Evolutionary conservation across 2,113 vertebrate genomes (phyloP).

Genomic region (Embiotoca jacksoni): DNA sequence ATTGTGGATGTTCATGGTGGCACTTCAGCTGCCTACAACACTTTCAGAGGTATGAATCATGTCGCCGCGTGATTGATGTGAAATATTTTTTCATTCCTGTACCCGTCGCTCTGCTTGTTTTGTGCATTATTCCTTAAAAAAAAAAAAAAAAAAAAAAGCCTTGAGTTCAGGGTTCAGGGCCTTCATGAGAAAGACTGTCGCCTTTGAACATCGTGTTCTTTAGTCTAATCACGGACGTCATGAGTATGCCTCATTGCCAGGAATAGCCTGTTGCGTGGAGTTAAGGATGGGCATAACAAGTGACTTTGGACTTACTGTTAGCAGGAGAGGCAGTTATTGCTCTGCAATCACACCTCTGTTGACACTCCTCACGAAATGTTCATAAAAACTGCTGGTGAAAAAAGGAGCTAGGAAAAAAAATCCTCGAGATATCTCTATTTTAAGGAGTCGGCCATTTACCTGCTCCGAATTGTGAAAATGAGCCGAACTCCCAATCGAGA

Average conservation of each 20-base stretch:
- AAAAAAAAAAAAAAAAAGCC: not conserved
- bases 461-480: not conserved
- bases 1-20: no score
- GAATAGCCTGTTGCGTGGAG: constrained; percentile 35
- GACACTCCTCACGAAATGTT: constrained; percentile 29
- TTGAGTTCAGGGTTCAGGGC: not conserved
- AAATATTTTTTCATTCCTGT: no score
- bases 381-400: constrained; percentile 43
- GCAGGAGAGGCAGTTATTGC: constrained; percentile 31
- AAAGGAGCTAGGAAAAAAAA: not conserved
- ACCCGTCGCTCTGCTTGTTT: no score
- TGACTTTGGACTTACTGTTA: constrained; percentile 72
- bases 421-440: not conserved
- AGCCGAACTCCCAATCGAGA: not conserved
- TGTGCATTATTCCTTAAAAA: no score
- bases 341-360: constrained; percentile 30
- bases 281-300: constrained; percentile 10
- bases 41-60: no score
- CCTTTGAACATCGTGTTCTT: constrained; percentile 29
- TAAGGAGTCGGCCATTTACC: not conserved
- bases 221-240: not conserved
- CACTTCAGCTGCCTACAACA: no score
- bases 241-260: constrained; percentile 17
- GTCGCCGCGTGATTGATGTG: no score
- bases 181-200: not conserved